Evolutionary conservation across 2,888 invertebrate genomes (phyloP), one percentile per base, ranked within the genome.

Genomic region (Xestia sexstrigata): DNA sequence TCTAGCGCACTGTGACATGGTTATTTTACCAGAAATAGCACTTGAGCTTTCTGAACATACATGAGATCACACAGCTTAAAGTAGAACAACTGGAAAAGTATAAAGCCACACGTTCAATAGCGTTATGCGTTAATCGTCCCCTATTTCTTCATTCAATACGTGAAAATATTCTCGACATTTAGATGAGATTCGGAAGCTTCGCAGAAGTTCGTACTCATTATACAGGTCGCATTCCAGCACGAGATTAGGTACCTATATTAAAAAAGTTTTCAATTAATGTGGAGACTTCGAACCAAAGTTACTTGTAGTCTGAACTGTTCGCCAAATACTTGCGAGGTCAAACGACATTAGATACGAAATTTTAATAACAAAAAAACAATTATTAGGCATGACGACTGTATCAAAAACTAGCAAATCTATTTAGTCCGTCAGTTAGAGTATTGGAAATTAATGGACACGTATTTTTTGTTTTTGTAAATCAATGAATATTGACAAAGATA

Each of bases 71-170:
- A 15, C 15, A 60, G 11, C 13, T 23, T 26, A 30, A 47, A 49
- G 30, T 75, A 67, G 39, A 60, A 49, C 20, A 68, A 42, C 68
- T 69, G n/a, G 7, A 11, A 23, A 62, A 35, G 35, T 60, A 9
- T 35, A 65, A 2, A 23, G 13, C 9, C 49, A 23, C 26, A 17
- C 45, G 45, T 70, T 76, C 30, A 42, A 76, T 69, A 76, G 30
- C 30, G 39, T 69, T n/a, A 49, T 30, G n/a, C 35, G 52, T 15
- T 45, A 71, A 49, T 30, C 79, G 39, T 55, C 67, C 30, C 47
- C 45, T n/a, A 39, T 63, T 79, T 69, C 68, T 74, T 69, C 17
- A 79, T 65, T 67, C 35, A 52, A 35, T 55, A 35, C 26, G 49
- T 65, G 42, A 26, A 42, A 52, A 72, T 69, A 74, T 69, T 55